Base-by-base conservation (phyloP, 2,888 invertebrate species). In the Lasius platythorax region DNA sequence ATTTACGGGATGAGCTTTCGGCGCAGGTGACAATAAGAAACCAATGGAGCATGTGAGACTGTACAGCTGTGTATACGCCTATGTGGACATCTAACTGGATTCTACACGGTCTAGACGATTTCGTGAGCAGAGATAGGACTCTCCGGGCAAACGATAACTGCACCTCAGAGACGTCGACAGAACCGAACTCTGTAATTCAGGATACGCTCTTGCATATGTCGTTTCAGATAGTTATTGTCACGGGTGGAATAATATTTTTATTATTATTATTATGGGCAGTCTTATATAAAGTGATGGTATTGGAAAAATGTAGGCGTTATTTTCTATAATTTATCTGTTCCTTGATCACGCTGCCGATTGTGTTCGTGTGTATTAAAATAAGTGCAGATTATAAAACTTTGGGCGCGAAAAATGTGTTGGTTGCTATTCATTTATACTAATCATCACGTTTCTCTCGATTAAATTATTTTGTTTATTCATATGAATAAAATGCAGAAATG, bases 1-100 rank as follows among this genome's bases (percentile, higher is more conserved):
- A 90, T 90, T 90, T 90, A 90, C 83, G 53, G 75, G 84, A 87
- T 87, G 79, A 84, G 83, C 89, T 82, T 82, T 78, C 67, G 79
- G 76, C 84, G 84, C 78, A 75, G 74, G 81, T 86, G 84, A 85
- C 86, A 88, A 86, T 84, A 90, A 88, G 83, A 83, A 84, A 88
- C 88, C 88, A 86, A 90, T 87, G 43, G 68, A 84, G 82, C 73
- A 56, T 64, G 81, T 81, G 64, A 64, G 64, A 46, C 40, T 67
- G 50, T 50, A 37, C 61, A 61, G 33, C n/a, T 28, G 61, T 74
- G 30, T 66, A 58, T 67, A 78, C 46, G 66, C 58, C 58, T 67
- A 64, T 46, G 46, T 33, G 50, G 81, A 33, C 28, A 67, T 61
- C 66, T 81, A 68, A 70, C 73, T 50, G 66, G 46, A 75, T 83